Percentiles rank a stretch among this genome's conserved stretches.
Conservation (phyloP, 2,113 vertebrate species). For the Colaptes auratus region DNA sequence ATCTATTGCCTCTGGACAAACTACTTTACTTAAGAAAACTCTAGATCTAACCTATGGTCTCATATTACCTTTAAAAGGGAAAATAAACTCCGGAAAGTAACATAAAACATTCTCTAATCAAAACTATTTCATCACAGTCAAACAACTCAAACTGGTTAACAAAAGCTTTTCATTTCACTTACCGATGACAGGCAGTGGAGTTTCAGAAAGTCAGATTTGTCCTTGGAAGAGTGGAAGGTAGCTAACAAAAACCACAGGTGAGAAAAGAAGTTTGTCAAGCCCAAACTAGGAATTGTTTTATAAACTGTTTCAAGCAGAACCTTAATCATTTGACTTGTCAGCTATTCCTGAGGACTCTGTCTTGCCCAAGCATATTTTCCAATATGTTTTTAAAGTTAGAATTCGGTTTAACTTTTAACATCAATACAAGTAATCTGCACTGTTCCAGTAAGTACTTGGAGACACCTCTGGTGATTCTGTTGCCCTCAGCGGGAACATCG, state of each 20-base stretch:
- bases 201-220: not conserved
- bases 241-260: constrained; percentile 43
- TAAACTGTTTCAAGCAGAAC: constrained; percentile 5
- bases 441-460: not conserved
- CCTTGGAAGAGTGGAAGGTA: constrained; percentile 28
- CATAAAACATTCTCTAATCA: constrained; percentile 62
- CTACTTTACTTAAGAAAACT: constrained; percentile 63
- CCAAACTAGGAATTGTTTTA: constrained; percentile 1
- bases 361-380: constrained; percentile 14
- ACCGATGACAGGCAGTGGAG: constrained; percentile 29
- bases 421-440: not conserved
- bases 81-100: constrained; percentile 66
- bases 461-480: not conserved
- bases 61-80: constrained; percentile 71
- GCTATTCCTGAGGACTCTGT: constrained; percentile 2
- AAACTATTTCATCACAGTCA: constrained; percentile 65
- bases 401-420: constrained; percentile 38
- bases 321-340: not conserved
- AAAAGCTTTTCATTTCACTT: constrained; percentile 48
- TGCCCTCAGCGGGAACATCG: not conserved
- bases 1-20: constrained; percentile 69
- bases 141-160: constrained; percentile 30
- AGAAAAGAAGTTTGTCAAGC: constrained; percentile 37
- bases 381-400: not conserved
- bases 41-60: constrained; percentile 67